Conservation (phyloP, 1,140 invertebrate species). For the Teleopsis dalmanni region DNA sequence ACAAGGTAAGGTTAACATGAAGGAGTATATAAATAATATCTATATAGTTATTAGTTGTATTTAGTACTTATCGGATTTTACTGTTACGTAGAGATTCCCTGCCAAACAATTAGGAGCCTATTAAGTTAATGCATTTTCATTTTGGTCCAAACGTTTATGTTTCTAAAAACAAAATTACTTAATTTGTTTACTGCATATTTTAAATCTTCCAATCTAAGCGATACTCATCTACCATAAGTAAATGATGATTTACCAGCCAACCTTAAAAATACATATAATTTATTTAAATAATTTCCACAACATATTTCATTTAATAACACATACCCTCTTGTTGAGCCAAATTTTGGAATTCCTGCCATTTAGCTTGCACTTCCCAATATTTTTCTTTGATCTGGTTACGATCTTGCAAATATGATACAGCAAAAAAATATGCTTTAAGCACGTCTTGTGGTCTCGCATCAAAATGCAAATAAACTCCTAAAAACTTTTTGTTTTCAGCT, state of each 20-base stretch:
- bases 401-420: conserved; percentile 42
- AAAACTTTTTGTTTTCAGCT: conserved; percentile 34
- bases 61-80: too few species aligned
- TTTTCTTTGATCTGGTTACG: conserved; percentile 44
- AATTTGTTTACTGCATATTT: too few species aligned
- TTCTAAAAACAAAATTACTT: too few species aligned
- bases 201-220: conserved; percentile 43
- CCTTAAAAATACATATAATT: conserved; percentile 32
- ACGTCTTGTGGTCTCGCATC: conserved; percentile 38
- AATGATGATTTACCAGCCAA: conserved; percentile 48
- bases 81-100: too few species aligned
- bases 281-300: conserved; percentile 4
- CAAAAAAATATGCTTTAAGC: conserved; percentile 42
- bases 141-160: too few species aligned
- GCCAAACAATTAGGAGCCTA: too few species aligned
- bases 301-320: neutral
- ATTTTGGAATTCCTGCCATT: conserved; percentile 40
- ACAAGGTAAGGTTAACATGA: too few species aligned
- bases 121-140: too few species aligned
- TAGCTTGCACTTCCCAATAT: conserved; percentile 47
- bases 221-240: conserved; percentile 49
- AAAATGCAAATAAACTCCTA: conserved; percentile 42
- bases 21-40: too few species aligned
- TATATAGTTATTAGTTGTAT: too few species aligned
- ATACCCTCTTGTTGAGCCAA: conserved; percentile 34